These are phyloP conservation scores for Papilio polytes DNA, from an alignment of 1,140 invertebrate genomes.

Conservation along the genomic window DNA sequence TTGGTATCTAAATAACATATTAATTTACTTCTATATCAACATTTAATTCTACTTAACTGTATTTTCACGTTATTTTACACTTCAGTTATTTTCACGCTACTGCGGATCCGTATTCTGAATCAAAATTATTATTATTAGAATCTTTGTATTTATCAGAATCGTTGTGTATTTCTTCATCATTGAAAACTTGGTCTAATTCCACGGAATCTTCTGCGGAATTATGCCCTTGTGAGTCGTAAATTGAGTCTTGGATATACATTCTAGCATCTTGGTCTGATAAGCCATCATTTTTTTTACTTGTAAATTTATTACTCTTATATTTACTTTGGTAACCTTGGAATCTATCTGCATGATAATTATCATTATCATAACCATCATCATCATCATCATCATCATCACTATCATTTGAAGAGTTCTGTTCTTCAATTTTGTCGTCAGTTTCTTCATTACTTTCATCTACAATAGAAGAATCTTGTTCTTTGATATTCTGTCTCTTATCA, in stretches of 20 bases:
- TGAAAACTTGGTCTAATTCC: conserved; percentile 53
- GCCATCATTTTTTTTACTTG: conserved; percentile 36
- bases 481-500: conserved; percentile 19
- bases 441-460: conserved; percentile 32
- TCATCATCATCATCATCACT: conserved; percentile 41
- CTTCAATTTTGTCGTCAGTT: conserved; percentile 23
- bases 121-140: conserved; percentile 65
- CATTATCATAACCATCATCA: conserved; percentile 3
- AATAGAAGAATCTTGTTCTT: conserved; percentile 8
- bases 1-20: not conserved
- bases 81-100: conserved; percentile 45
- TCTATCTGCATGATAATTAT: conserved; percentile 41
- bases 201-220: conserved; percentile 48
- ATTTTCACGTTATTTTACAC: not conserved
- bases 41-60: conserved; percentile 2
- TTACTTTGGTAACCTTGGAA: conserved; percentile 30
- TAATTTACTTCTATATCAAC: not conserved
- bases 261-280: conserved; percentile 40
- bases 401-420: conserved; percentile 32
- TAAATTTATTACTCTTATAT: conserved; percentile 23
- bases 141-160: conserved; percentile 53
- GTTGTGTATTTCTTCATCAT: conserved; percentile 56
- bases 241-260: conserved; percentile 59
- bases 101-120: conserved; percentile 59
- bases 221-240: conserved; percentile 49